These are phyloP conservation scores for Eustalomyia histrio DNA, from an alignment of 2,888 invertebrate species.

Conservation along the genomic window DNA sequence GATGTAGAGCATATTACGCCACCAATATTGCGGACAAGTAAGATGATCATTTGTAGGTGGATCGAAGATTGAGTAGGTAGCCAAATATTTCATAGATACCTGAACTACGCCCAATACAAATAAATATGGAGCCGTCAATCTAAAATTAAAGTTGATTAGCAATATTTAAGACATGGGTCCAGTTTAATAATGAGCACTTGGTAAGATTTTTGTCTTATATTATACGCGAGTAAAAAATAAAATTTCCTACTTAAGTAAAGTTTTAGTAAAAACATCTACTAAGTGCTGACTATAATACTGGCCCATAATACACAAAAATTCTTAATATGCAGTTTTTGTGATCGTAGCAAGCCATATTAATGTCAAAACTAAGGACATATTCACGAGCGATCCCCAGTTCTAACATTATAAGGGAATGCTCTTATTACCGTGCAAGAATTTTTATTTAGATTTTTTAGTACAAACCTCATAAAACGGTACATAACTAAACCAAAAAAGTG, in stretches of 20 bases:
- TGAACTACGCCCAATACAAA: constrained; percentile 91
- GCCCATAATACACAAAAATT: background rate
- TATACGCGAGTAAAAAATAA: no score
- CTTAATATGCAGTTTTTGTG: background rate
- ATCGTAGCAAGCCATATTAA: background rate
- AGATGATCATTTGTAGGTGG: constrained; percentile 89
- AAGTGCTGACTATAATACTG: no score
- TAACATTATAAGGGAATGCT: background rate
- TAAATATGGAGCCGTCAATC: constrained; percentile 90
- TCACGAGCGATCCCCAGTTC: background rate
- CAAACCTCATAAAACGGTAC: constrained; percentile 87
- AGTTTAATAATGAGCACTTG: no score
- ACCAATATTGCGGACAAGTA: constrained; percentile 92
- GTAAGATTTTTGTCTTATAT: no score
- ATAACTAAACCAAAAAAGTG: constrained; percentile 88
- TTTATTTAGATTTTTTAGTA: background rate
- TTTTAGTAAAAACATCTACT: no score
- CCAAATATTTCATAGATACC: constrained; percentile 92
- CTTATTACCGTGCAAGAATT: background rate
- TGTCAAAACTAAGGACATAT: background rate
- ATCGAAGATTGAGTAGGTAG: constrained; percentile 90
- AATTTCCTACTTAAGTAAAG: no score
- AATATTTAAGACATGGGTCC: background rate
- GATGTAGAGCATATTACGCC: constrained; percentile 92
- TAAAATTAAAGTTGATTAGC: constrained; percentile 72